phyloP scores from a whole-genome alignment of 2,113 vertebrate species.

The Pelobates fuscus region DNA sequence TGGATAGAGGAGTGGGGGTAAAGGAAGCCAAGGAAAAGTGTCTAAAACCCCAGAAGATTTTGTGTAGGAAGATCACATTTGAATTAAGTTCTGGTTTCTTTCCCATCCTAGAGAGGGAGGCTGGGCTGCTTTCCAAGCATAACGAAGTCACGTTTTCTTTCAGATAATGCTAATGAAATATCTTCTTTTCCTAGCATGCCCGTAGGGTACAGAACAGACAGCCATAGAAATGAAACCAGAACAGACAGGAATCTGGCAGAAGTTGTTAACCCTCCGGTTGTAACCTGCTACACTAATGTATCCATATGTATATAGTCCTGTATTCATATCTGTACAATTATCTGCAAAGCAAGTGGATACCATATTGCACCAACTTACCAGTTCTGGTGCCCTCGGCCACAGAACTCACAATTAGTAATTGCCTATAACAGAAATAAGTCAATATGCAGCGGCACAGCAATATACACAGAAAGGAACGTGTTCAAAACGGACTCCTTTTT shows the following conservation, averaged over 20 bases:
- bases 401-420: no score
- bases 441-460: no score
- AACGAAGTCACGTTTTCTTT: slow-evolving; percentile 34
- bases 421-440: no score
- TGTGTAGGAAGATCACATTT: slow-evolving; percentile 48
- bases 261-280: no score
- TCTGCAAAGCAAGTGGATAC: no score
- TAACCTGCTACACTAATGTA: no score
- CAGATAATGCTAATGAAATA: slow-evolving; percentile 45
- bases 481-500: no score
- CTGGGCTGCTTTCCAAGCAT: slow-evolving; percentile 48
- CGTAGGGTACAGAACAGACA: slow-evolving; percentile 40
- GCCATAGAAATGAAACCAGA: slow-evolving; percentile 19
- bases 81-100: slow-evolving; percentile 37
- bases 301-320: no score
- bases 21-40: slow-evolving; percentile 17
- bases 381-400: no score
- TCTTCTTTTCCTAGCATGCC: slow-evolving; percentile 27
- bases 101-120: slow-evolving; percentile 36
- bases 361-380: no score
- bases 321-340: no score
- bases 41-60: slow-evolving; percentile 28
- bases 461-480: no score
- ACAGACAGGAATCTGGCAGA: slow-evolving; percentile 44
- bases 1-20: slow-evolving; percentile 25